phyloP scores from a whole-genome alignment of 2,113 vertebrate genomes.

The Nesogale talazaci region DNA sequence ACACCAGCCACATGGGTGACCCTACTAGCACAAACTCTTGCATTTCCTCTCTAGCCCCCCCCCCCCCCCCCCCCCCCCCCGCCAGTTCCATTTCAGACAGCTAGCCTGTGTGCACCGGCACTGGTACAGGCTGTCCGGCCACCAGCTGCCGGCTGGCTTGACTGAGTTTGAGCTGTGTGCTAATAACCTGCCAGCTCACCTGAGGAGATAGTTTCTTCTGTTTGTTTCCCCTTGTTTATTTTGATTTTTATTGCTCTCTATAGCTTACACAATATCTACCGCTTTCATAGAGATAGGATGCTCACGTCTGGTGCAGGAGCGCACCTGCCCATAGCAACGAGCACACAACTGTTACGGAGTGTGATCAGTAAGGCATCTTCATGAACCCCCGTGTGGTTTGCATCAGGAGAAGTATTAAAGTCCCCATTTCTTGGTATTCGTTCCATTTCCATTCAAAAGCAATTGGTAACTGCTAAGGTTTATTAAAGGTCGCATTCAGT shows the following conservation, averaged over 20 bases:
- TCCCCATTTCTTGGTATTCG: background rate
- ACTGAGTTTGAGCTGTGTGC: background rate
- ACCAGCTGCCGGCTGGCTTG: background rate
- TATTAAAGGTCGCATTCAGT: constrained; percentile 44
- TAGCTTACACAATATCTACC: constrained; percentile 67
- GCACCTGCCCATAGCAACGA: constrained; percentile 80
- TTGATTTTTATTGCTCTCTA: constrained; percentile 21
- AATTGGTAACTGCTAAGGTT: constrained; percentile 43
- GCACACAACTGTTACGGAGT: constrained; percentile 76
- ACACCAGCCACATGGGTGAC: background rate
- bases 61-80: background rate
- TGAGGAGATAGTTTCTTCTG: constrained; percentile 69
- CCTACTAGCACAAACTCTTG: too few relatives aligned
- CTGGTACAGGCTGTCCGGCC: background rate
- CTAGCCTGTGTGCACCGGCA: background rate
- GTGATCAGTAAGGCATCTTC: constrained; percentile 77
- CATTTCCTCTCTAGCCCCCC: background rate
- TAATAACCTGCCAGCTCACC: constrained; percentile 38
- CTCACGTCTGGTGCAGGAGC: constrained; percentile 77
- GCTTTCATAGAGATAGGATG: constrained; percentile 74
- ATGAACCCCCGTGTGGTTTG: constrained; percentile 73
- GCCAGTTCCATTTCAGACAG: background rate
- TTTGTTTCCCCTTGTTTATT: background rate
- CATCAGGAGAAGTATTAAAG: constrained; percentile 70
- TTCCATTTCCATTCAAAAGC: constrained; percentile 38